Evolutionary conservation across 2,888 invertebrate species (phyloP).

Genomic region (Hirtodrosophila alboralis): DNA sequence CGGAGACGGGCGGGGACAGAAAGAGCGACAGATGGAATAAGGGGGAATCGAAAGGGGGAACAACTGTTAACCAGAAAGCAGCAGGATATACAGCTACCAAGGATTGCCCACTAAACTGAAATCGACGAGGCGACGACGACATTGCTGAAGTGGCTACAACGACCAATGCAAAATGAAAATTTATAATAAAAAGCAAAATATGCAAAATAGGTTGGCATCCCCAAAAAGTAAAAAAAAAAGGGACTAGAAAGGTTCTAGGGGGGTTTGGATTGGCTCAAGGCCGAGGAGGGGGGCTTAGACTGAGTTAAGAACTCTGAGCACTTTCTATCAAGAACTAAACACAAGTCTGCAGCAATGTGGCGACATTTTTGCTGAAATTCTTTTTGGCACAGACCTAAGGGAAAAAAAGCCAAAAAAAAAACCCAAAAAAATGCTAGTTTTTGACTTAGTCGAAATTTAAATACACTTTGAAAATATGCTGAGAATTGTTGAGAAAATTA

Average conservation of each 20-base stretch:
- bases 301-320: conserved; percentile 13
- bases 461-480: no score
- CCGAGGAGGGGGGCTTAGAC: not conserved
- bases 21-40: conserved; percentile 23
- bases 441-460: no score
- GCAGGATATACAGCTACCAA: conserved; percentile 2
- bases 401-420: conserved; percentile 3
- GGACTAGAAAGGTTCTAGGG: not conserved
- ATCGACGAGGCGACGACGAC: conserved; percentile 55
- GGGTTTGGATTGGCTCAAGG: not conserved
- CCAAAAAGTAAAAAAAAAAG: no score
- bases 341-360: conserved; percentile 62
- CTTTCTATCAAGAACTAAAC: conserved; percentile 1
- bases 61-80: not conserved
- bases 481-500: no score
- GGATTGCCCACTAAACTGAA: conserved; percentile 64
- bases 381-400: conserved; percentile 61
- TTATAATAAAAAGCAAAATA: conserved; percentile 78
- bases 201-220: conserved; percentile 68
- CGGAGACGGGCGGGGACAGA: conserved; percentile 32
- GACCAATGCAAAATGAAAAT: conserved; percentile 68
- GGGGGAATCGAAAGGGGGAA: not conserved
- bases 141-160: conserved; percentile 61
- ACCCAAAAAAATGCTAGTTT: no score
- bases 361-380: conserved; percentile 72